Base-by-base conservation (phyloP, 2,113 vertebrate genomes). In the Taxidea taxus region DNA sequence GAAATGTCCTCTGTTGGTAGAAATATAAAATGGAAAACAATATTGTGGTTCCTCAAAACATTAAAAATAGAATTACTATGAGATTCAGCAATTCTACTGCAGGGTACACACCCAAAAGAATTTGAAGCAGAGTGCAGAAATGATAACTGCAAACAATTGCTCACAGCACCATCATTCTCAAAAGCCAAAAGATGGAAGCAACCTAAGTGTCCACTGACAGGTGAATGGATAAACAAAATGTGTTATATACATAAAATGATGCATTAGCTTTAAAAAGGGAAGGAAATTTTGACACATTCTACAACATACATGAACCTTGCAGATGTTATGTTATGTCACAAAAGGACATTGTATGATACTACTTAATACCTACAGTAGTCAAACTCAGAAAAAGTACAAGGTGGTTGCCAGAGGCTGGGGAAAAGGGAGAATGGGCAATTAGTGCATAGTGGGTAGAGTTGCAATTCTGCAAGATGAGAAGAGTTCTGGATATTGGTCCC, bases 221-320 rank as follows among this genome's bases (percentile, higher is more conserved):
- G 80, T 75, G 29, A 70, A 60, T 7, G 20, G 21, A 47, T 66
- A 75, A 88, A 68, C 13, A 74, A 93, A 86, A 74, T 58, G 21
- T 90, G 72, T 31, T 60, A 83, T n/a, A 58, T 29, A 84, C 7
- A 89, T 37, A 64, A 4, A 81, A n/a, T 64, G 37, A 27, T 70
- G n/a, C 72, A 86, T 80, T 21, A 92, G 72, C 44, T 70, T 97
- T 80, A 82, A 86, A 97, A 94, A 86, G 56, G 56, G 64, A 93
- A 94, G 47, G n/a, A 87, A 87, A 91, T 92, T 80, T 54, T 92
- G 51, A 88, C 31, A 96, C 20, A 83, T n/a, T 12, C 62, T 78
- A 92, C 23, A 87, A 88, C 13, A 80, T 1, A 72, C 44, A 88
- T 87, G 42, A 92, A 74, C 15, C n/a, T 21, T 83, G 25, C 31